Evolutionary conservation across 2,888 invertebrate genomes (phyloP).

Genomic region (Pandemis corylana): DNA sequence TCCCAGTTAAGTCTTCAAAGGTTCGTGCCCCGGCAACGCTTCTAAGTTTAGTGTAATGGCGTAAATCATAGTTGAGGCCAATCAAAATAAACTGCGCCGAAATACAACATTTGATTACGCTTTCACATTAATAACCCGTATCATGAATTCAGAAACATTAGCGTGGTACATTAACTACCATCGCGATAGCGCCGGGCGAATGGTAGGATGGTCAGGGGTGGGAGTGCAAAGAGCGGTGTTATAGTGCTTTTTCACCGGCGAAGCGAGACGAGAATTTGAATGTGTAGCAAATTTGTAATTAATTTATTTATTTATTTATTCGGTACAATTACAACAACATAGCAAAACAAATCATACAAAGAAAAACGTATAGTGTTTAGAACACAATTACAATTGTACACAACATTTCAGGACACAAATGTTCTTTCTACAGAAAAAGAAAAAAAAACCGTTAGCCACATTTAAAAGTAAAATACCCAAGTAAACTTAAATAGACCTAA

Average conservation of each 20-base stretch:
- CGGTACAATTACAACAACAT: no score
- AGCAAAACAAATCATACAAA: no score
- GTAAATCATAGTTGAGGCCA: constrained; percentile 31
- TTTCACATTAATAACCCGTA: constrained; percentile 38
- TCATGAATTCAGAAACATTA: constrained; percentile 21
- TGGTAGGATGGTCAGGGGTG: constrained; percentile 8
- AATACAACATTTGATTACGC: constrained; percentile 36
- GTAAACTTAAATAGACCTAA: no score
- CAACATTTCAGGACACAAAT: no score
- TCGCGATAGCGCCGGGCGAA: constrained; percentile 20
- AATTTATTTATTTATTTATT: no score
- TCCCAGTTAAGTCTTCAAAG: background rate
- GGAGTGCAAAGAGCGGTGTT: background rate
- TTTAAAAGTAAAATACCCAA: no score
- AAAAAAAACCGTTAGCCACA: no score
- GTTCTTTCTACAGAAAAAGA: no score
- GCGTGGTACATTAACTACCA: constrained; percentile 29
- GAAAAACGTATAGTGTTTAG: no score
- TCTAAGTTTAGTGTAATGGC: background rate
- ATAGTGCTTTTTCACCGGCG: background rate
- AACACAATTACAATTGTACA: no score
- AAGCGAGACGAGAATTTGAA: no score
- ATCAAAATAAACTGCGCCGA: constrained; percentile 24
- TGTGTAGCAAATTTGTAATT: background rate
- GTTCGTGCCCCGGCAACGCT: background rate